Percentiles rank a stretch among this genome's conserved stretches.
Conservation (phyloP, 2,797 vertebrate genomes). For the Pantherophis alleghaniensis region DNA sequence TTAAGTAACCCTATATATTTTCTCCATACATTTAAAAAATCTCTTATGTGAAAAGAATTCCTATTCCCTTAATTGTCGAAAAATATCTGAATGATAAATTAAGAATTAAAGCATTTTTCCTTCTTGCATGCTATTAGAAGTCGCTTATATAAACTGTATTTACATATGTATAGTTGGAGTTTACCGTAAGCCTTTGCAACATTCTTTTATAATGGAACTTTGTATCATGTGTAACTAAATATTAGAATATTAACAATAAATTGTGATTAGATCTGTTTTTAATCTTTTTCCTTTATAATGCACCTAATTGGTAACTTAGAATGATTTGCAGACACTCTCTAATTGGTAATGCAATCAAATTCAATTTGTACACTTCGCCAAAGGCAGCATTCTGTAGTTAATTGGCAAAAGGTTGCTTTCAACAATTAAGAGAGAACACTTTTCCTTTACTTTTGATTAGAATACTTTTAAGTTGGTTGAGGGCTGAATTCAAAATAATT, state of each 20-base stretch:
- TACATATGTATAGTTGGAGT: rapidly evolving
- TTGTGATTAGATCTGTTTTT: background rate
- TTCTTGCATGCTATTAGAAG: background rate
- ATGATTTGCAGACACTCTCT: slow-evolving; percentile 11
- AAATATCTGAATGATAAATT: background rate
- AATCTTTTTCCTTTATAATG: background rate
- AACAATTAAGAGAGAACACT: slow-evolving; percentile 18
- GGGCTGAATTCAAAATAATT: slow-evolving; percentile 17
- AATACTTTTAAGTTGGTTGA: slow-evolving; percentile 22
- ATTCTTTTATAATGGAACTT: background rate
- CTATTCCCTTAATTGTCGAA: background rate
- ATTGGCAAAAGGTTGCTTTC: background rate
- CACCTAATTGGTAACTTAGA: background rate
- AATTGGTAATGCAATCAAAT: background rate
- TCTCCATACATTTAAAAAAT: background rate
- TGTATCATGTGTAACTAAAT: background rate
- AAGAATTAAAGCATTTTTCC: background rate
- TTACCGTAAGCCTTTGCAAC: background rate
- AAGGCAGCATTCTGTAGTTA: slow-evolving; percentile 8
- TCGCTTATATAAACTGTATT: background rate
- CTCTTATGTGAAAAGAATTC: background rate
- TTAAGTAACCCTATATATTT: background rate
- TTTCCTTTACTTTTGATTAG: slow-evolving; percentile 25
- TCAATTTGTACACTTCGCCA: background rate
- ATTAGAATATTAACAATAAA: background rate